Conservation (phyloP, 2,888 invertebrate species). For the Papilio gigon region DNA sequence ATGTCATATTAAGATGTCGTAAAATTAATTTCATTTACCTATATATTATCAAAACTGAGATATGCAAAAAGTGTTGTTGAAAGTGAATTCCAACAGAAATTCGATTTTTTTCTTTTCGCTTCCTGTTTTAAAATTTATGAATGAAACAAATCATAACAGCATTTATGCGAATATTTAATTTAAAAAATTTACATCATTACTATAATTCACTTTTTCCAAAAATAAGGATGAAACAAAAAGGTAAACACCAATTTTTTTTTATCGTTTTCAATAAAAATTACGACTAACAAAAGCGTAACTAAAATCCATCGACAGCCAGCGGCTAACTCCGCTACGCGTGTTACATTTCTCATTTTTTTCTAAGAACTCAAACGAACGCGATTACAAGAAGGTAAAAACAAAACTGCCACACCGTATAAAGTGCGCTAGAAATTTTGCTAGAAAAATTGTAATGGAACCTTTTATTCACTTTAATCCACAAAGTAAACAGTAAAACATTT, state of each 20-base stretch:
- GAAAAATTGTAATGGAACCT: slow-evolving; percentile 19
- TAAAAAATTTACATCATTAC: no score
- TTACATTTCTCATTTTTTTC: slow-evolving; percentile 31
- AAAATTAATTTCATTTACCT: no score
- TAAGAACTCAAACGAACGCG: slow-evolving; percentile 17
- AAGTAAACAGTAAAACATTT: neutral
- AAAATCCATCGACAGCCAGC: slow-evolving; percentile 29
- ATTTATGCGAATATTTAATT: no score
- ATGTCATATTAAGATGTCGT: no score
- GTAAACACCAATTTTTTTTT: slow-evolving; percentile 6
- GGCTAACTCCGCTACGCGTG: slow-evolving; percentile 21
- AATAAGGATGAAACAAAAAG: slow-evolving; percentile 1
- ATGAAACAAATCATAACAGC: no score
- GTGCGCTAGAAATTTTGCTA: slow-evolving; percentile 24
- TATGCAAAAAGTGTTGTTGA: no score
- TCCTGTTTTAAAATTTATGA: no score
- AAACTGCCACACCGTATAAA: slow-evolving; percentile 16
- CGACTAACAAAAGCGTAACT: slow-evolving; percentile 28
- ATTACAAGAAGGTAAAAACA: slow-evolving; percentile 12
- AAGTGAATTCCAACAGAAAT: no score
- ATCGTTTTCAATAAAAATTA: slow-evolving; percentile 23
- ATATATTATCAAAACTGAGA: no score
- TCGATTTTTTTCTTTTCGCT: no score
- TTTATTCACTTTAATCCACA: slow-evolving; percentile 22
- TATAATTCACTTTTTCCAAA: neutral